These are phyloP conservation scores for Hippoglossus stenolepis DNA, from an alignment of 2,113 vertebrate genomes.

Conservation along the genomic window DNA sequence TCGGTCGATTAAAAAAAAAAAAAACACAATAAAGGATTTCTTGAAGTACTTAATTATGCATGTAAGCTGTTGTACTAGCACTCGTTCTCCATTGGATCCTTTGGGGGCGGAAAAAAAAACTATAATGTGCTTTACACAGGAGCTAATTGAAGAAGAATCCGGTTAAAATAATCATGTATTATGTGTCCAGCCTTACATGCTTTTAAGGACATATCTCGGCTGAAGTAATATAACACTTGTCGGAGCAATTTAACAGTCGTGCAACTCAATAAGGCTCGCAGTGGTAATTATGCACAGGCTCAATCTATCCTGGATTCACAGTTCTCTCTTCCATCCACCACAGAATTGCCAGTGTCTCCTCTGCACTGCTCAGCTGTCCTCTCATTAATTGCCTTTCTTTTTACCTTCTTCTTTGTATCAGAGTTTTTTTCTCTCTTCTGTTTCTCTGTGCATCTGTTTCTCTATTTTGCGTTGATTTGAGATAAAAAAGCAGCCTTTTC, in stretches of 20 bases:
- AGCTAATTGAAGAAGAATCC: conserved; percentile 54
- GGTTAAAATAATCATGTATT: conserved; percentile 39
- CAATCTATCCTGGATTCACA: conserved; percentile 27
- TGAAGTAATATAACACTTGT: conserved; percentile 42
- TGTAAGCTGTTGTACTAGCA: conserved; percentile 61
- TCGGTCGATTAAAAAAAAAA: conserved; percentile 9
- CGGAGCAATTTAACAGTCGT: conserved; percentile 29
- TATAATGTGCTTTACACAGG: conserved; percentile 57
- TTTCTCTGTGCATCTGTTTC: conserved; percentile 63
- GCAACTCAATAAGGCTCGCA: conserved; percentile 15
- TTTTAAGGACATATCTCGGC: conserved; percentile 48
- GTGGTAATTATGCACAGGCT: conserved; percentile 53
- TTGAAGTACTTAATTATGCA: conserved; percentile 60
- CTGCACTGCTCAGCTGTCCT: conserved; percentile 63
- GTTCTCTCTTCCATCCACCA: conserved; percentile 37
- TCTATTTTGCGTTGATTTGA: conserved; percentile 87
- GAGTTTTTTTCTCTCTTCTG: conserved; percentile 17
- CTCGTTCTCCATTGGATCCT: conserved; percentile 46
- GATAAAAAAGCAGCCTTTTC: conserved; percentile 97
- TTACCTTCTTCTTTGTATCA: conserved; percentile 75
- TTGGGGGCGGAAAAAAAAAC: conserved; percentile 38
- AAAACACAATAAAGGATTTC: conserved; percentile 51
- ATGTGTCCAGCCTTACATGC: conserved; percentile 52
- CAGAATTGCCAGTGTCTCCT: conserved; percentile 66
- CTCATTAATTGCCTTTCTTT: conserved; percentile 89